Percentiles rank a stretch among this genome's conserved stretches.
Conservation (phyloP, 2,797 vertebrate species). For the Siniperca scherzeri region DNA sequence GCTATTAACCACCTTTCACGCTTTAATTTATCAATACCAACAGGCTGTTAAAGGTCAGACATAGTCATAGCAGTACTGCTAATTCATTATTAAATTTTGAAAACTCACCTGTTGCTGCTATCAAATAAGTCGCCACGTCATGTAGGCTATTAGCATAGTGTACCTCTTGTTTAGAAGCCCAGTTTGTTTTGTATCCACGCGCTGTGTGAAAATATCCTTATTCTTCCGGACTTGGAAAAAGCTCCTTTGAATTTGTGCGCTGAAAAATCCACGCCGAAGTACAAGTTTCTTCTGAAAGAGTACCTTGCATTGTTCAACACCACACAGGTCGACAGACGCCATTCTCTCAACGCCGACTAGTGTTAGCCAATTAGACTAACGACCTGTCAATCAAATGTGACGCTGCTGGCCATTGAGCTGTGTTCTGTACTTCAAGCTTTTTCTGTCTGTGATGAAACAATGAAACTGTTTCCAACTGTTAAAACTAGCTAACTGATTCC, state of each 20-base stretch:
- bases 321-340: not conserved
- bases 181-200: not conserved
- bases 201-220: not conserved
- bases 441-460: not conserved
- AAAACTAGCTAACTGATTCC: not conserved
- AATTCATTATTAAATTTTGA: too few species aligned
- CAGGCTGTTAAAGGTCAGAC: too few species aligned
- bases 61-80: not conserved
- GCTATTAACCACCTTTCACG: not conserved
- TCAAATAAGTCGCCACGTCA: not conserved
- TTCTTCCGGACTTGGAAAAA: not conserved
- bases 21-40: not conserved
- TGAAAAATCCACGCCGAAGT: not conserved
- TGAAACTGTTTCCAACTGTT: not conserved
- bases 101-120: conserved; percentile 10
- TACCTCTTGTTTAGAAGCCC: not conserved
- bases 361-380: not conserved
- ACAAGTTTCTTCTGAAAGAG: fast-evolving
- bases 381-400: not conserved
- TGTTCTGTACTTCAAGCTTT: not conserved
- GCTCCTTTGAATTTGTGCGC: not conserved
- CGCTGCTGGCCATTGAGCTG: not conserved
- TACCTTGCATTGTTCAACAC: not conserved
- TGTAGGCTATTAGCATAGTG: too few species aligned
- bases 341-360: too few species aligned